Percentiles rank a stretch among this genome's conserved stretches.
Evolutionary conservation across 2,888 invertebrate species (phyloP).

Genomic region (Emmelina monodactyla): DNA sequence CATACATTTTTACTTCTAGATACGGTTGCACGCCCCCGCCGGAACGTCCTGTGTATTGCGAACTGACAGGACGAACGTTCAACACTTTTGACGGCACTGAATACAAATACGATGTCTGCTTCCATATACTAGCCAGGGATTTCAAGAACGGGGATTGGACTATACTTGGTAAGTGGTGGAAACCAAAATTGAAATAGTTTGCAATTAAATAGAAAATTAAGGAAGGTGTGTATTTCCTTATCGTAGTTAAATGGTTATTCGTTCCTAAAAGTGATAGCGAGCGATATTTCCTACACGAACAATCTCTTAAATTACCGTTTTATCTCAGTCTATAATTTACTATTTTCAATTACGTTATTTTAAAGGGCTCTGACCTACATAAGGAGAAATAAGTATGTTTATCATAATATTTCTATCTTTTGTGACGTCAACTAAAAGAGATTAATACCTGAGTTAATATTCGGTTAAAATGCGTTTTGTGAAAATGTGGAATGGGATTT

Average conservation of each 20-base stretch:
- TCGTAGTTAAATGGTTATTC: not conserved
- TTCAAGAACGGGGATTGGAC: conserved; percentile 73
- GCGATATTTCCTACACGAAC: no score
- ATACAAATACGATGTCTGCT: conserved; percentile 82
- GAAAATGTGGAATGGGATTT: no score
- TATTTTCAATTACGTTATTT: no score
- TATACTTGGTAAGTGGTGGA: conserved; percentile 67
- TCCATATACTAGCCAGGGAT: conserved; percentile 80
- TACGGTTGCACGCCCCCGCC: conserved; percentile 72
- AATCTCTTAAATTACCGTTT: no score
- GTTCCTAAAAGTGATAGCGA: not conserved
- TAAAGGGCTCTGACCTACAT: no score
- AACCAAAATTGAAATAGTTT: not conserved
- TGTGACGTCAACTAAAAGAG: no score
- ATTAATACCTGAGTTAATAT: no score
- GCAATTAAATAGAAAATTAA: not conserved
- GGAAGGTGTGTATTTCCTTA: not conserved
- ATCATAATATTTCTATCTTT: no score
- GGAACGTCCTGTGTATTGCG: conserved; percentile 71
- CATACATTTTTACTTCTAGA: no score
- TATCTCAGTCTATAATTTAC: no score
- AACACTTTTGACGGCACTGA: conserved; percentile 81
- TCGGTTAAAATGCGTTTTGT: no score
- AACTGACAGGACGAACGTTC: conserved; percentile 78
- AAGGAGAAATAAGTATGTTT: no score